These are phyloP conservation scores for Saxicola maurus DNA, from an alignment of 2,797 vertebrate genomes.

Conservation along the genomic window DNA sequence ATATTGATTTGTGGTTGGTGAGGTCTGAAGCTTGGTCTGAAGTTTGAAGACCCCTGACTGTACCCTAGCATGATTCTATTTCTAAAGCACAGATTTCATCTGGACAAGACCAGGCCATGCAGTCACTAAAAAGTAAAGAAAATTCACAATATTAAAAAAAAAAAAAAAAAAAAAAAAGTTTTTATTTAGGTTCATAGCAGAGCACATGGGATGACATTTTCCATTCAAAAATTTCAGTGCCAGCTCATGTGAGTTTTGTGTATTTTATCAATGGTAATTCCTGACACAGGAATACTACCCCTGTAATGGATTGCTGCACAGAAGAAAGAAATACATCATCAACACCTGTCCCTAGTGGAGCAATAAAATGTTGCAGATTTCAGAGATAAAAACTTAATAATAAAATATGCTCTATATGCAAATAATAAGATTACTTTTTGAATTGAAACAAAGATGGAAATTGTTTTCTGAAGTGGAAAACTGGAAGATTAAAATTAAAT, in stretches of 20 bases:
- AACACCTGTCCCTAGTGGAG: conserved; percentile 10
- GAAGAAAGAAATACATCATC: conserved; percentile 36
- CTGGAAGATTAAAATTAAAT: conserved; percentile 45
- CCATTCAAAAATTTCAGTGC: background rate
- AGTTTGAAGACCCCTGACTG: background rate
- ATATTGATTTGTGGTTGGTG: background rate
- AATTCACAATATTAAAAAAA: background rate
- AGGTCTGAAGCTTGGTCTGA: background rate
- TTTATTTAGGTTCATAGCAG: background rate
- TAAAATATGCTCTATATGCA: conserved; percentile 60
- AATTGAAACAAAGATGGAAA: conserved; percentile 44
- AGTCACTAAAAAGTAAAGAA: background rate
- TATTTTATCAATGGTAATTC: background rate
- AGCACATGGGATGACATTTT: background rate
- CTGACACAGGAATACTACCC: background rate
- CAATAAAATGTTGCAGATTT: conserved; percentile 55
- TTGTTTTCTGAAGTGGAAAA: conserved; percentile 36
- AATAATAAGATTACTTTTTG: conserved; percentile 51
- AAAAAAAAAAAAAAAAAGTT: background rate
- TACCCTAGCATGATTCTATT: background rate
- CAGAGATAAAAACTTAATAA: conserved; percentile 62
- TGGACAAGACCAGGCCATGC: background rate
- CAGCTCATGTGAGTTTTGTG: background rate
- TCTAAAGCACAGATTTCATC: background rate
- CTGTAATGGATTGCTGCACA: background rate